These are phyloP conservation scores for Acanthochromis polyacanthus DNA, from an alignment of 2,113 vertebrate species.

Conservation along the genomic window DNA sequence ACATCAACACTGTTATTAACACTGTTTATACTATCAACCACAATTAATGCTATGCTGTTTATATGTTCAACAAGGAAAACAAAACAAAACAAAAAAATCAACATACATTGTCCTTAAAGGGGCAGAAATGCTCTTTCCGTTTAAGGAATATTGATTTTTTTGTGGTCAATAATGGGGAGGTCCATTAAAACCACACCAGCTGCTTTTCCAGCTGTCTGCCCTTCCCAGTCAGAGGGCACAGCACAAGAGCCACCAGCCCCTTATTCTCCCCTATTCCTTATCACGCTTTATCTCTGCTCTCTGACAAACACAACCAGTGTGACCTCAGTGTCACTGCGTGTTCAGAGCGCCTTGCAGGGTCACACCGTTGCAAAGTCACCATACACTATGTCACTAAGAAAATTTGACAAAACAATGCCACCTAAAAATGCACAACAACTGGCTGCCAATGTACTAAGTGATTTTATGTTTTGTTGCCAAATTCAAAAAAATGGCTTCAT, in stretches of 20 bases:
- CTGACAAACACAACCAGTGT: conserved; percentile 6
- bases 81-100: background rate
- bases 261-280: background rate
- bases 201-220: conserved; percentile 48
- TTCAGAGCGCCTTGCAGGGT: conserved; percentile 18
- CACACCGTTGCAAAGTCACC: conserved; percentile 9
- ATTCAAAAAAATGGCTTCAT: background rate
- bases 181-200: conserved; percentile 53
- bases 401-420: background rate
- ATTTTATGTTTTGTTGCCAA: conserved; percentile 20
- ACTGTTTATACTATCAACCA: background rate
- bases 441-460: background rate
- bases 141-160: conserved; percentile 63
- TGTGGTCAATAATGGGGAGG: conserved; percentile 53
- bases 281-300: background rate
- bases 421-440: conserved; percentile 1
- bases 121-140: conserved; percentile 28
- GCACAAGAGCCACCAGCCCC: conserved; percentile 16
- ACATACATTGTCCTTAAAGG: conserved; percentile 1
- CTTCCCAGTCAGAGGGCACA: conserved; percentile 44
- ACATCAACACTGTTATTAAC: background rate
- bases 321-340: conserved; percentile 9
- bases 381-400: background rate
- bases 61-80: conserved; percentile 4
- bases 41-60: background rate